These are phyloP conservation scores for Micromys minutus DNA, from an alignment of 2,113 vertebrate species.

Conservation along the genomic window DNA sequence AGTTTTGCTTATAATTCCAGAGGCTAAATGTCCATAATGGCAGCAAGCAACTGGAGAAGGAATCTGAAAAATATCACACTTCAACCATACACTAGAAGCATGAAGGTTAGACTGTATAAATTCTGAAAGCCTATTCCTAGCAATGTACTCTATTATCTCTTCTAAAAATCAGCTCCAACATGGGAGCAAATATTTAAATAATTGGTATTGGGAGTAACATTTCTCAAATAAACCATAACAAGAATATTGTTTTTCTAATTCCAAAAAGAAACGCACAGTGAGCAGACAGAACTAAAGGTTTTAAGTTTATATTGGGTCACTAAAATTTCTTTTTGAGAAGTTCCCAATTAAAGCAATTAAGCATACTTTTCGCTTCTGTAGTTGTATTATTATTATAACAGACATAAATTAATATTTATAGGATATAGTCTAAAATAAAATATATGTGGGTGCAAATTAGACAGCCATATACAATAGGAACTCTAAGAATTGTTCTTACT, in stretches of 20 bases:
- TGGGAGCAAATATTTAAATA: not conserved
- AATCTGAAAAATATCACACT: not conserved
- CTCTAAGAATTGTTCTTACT: conserved; percentile 36
- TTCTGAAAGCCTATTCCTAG: not conserved
- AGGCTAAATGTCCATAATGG: not conserved
- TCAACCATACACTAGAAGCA: not conserved
- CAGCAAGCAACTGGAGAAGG: not conserved
- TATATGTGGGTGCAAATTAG: not conserved
- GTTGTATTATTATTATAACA: not conserved
- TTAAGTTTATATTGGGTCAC: not conserved
- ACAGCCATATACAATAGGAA: conserved; percentile 3
- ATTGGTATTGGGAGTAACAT: not conserved
- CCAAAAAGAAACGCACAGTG: not conserved
- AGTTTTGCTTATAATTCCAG: not conserved
- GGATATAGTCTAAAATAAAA: conserved; percentile 20
- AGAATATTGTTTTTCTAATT: not conserved
- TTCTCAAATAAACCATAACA: not conserved
- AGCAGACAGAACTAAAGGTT: not conserved
- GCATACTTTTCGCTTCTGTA: not conserved
- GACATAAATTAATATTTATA: conserved; percentile 31
- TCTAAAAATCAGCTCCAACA: not conserved
- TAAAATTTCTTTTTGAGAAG: not conserved
- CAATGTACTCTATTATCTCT: not conserved
- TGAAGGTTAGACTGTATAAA: not conserved
- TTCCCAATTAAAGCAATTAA: not conserved